Base-by-base conservation (phyloP, 2,888 invertebrate species). In the Chrysopilus asiliformis region DNA sequence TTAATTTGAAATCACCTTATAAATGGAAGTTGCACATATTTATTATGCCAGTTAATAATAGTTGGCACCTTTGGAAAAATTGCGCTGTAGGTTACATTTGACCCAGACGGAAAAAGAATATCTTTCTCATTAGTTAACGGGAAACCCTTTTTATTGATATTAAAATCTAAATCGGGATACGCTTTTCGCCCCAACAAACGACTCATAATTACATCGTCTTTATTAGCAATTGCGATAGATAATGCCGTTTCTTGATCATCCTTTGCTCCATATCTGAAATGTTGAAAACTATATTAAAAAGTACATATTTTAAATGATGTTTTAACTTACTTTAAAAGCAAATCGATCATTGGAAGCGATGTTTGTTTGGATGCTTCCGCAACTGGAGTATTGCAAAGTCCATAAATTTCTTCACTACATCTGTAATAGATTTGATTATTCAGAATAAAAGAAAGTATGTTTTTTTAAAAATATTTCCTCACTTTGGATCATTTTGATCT, bases 1-100 rank as follows among this genome's bases (percentile, higher is more conserved):
- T 32, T 17, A 7, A 17, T 12, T 29, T 31, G 17, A 7, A 46
- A 52, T 47, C 37, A 70, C 58, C 68, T 80, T 9, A 90, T 70
- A 48, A 74, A 72, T n/a, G 73, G 72, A 38, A 87, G 59, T 41
- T 72, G 70, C 48, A 76, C 77, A 47, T 71, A 73, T 47, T 83
- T 56, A 51, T 83, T 79, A 47, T 93, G 84, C 95, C 95, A 97
- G 60, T 90, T 87, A 33, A 95, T 72, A 72, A 84, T 82, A 2
- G 87, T 85, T 0, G 91, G 76, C 8, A 77, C 76, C 46, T 79
- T 77, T 2, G 93, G 87, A 55, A 84, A 85, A 49, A 86, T 68
- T 8, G 81, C 72, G 48, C 79, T 80, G 58, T 82, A 84, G 1
- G 84, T 82, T 24, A 82, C 70, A 15, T 74, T 72, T 27, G 71